Base-by-base conservation (phyloP, 2,113 vertebrate species). In the Larimichthys crocea region DNA sequence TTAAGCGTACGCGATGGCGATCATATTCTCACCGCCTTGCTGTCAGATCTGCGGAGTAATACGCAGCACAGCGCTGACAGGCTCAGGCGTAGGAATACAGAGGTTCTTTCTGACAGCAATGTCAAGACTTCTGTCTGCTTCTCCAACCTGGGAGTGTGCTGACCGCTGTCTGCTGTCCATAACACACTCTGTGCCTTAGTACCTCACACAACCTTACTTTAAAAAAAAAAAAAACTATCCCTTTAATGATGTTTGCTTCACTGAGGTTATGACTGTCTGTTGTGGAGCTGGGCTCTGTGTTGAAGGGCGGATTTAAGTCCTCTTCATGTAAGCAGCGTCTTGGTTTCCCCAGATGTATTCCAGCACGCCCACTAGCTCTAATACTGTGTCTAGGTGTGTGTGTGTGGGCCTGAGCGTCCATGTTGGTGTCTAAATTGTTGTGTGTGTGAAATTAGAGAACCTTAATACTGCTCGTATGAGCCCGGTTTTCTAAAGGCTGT, bases 241-340 rank as follows among this genome's bases (percentile, higher is more conserved):
- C 31, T 35, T 35, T 35, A 35, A 7, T 8, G 31, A 35, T 63
- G 20, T 53, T 48, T 31, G 35, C 52, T 3, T 46, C 14, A 46
- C 12, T 14, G 44, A 46, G 44, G 20, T 48, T 60, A 59, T 76
- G 40, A 10, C 35, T 65, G 74, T 52, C 59, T 35, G 71, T 48
- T 73, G 35, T 61, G 35, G 48, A 62, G 20, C 17, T 22, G 26
- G 1, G 5, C 4, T 35, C 44, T 60, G 10, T n/a, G 24, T 63
- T 56, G 12, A 52, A 56, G 14, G 17, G 40, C 0, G 1, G 20
- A 0, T 29, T 52, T 55, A 3, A 55, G 50, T 69, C 20, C 14
- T 55, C 31, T 42, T 40, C n/a, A 55, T 55, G 73, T 65, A 67
- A 59, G 26, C 12, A 19, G 26, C 40, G 48, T 69, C 55, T 42